Conservation (phyloP, 2,888 invertebrate species). For the Pediacus dermestoides region DNA sequence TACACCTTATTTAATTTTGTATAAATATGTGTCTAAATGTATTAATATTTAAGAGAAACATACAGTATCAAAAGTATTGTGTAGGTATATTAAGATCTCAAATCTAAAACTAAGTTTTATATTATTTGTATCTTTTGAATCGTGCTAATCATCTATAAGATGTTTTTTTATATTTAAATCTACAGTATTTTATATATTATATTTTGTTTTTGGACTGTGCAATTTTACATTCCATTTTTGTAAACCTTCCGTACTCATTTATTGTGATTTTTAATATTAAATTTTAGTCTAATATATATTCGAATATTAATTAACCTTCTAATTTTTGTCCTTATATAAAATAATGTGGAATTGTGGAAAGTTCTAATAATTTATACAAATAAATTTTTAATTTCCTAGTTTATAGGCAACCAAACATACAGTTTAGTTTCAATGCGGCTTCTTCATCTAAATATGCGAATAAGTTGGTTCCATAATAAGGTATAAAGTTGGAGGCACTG, state of each 20-base stretch:
- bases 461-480: too few species aligned
- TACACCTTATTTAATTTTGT: slow-evolving; percentile 26
- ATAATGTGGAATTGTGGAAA: too few species aligned
- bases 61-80: slow-evolving; percentile 18
- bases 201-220: slow-evolving; percentile 29
- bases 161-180: slow-evolving; percentile 17
- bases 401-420: too few species aligned
- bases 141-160: slow-evolving; percentile 7
- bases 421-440: too few species aligned
- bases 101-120: neutral
- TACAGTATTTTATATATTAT: slow-evolving; percentile 31
- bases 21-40: slow-evolving; percentile 22
- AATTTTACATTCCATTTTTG: slow-evolving; percentile 37
- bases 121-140: slow-evolving; percentile 2
- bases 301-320: too few species aligned
- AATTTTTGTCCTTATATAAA: too few species aligned
- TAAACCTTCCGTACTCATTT: slow-evolving; percentile 27
- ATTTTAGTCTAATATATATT: too few species aligned
- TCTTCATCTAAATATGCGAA: too few species aligned
- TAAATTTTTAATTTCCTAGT: too few species aligned
- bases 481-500: too few species aligned
- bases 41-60: neutral
- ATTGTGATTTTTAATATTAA: slow-evolving; percentile 32
- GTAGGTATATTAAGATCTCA: slow-evolving; percentile 33
- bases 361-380: too few species aligned